phyloP scores from a whole-genome alignment of 1,140 invertebrate species.

The Zaprionus lachaisei region DNA sequence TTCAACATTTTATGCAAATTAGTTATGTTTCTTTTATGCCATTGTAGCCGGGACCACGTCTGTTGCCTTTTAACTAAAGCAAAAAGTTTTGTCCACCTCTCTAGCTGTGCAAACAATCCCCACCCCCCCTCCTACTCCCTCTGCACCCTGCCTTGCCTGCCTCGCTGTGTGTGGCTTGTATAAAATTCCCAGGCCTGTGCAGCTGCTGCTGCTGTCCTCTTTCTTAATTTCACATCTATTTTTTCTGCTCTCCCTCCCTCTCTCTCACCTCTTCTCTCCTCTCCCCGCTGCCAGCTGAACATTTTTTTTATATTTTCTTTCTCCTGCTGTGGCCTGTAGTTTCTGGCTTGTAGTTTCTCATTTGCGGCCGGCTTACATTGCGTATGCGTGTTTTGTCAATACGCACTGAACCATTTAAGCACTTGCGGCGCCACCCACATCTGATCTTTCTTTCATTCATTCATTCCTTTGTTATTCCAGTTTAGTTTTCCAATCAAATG shows the following conservation, averaged over 20 bases:
- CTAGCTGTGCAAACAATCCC: slow-evolving; percentile 2
- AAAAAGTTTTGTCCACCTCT: slow-evolving; percentile 48
- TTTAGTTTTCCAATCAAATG: slow-evolving; percentile 60
- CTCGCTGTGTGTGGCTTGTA: slow-evolving; percentile 44
- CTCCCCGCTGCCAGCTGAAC: not conserved
- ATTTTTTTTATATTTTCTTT: slow-evolving; percentile 6
- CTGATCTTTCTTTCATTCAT: slow-evolving; percentile 42
- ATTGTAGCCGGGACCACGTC: slow-evolving; percentile 45
- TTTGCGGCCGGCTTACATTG: slow-evolving; percentile 34
- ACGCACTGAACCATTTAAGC: slow-evolving; percentile 61
- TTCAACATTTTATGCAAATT: slow-evolving; percentile 80
- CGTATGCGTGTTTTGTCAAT: slow-evolving; percentile 59
- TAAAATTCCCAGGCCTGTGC: slow-evolving; percentile 40
- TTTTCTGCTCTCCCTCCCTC: not conserved
- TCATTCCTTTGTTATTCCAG: slow-evolving; percentile 4
- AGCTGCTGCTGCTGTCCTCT: slow-evolving; percentile 32
- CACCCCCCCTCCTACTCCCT: not conserved
- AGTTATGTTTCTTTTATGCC: slow-evolving; percentile 81
- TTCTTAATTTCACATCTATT: slow-evolving; percentile 50
- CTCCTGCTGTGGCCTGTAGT: slow-evolving; percentile 1
- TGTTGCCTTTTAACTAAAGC: slow-evolving; percentile 65
- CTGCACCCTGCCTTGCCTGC: not conserved
- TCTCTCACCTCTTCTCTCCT: not conserved
- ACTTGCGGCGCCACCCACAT: slow-evolving; percentile 32
- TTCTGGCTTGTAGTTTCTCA: slow-evolving; percentile 30